Evolutionary conservation across 2,113 vertebrate genomes (phyloP).

Genomic region (Meriones unguiculatus): DNA sequence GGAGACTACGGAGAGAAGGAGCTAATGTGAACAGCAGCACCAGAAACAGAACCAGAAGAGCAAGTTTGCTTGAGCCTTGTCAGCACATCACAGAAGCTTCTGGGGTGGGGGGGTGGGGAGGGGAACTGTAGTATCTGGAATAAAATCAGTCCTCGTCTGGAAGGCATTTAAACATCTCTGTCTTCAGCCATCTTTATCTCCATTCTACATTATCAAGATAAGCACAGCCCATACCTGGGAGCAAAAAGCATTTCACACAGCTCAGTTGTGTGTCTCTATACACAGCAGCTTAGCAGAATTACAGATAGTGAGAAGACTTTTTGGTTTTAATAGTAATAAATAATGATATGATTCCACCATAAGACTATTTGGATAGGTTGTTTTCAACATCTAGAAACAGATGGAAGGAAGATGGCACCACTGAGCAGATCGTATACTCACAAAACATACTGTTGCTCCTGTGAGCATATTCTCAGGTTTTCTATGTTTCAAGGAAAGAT

Average conservation of each 20-base stretch:
- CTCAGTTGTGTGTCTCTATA: background rate
- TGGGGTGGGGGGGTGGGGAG: too few species aligned
- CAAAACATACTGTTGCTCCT: background rate
- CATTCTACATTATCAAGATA: background rate
- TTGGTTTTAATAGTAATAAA: slow-evolving; percentile 39
- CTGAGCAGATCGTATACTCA: slow-evolving; percentile 18
- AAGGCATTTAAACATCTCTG: background rate
- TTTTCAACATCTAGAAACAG: slow-evolving; percentile 40
- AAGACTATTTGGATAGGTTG: slow-evolving; percentile 21
- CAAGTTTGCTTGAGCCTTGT: background rate
- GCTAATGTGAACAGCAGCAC: background rate
- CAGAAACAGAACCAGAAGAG: background rate
- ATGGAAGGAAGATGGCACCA: slow-evolving; percentile 7
- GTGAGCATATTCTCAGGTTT: slow-evolving; percentile 1
- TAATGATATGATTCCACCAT: slow-evolving; percentile 6
- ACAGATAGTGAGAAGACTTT: background rate
- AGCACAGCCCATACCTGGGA: background rate
- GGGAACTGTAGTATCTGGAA: background rate
- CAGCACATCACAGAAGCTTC: background rate
- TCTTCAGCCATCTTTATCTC: background rate
- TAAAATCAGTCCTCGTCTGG: background rate
- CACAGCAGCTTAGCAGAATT: slow-evolving; percentile 6
- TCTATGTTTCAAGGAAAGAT: slow-evolving; percentile 17
- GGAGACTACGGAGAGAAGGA: background rate
- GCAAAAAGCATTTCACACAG: background rate